phyloP scores from a whole-genome alignment of 2,888 invertebrate genomes.

The Morinoia aosen region DNA sequence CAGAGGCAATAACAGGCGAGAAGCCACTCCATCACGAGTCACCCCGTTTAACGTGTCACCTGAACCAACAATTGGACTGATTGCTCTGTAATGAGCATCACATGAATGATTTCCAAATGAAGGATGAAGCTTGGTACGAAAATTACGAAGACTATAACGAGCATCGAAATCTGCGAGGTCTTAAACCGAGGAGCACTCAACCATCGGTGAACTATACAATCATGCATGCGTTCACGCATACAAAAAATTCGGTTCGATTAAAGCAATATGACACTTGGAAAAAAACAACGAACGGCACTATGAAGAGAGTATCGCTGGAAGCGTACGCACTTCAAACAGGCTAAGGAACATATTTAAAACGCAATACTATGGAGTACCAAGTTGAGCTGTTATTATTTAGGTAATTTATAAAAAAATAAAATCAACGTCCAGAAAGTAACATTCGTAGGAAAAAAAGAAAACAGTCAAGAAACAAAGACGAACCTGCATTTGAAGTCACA shows the following conservation, averaged over 20 bases:
- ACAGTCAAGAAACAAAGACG: background rate
- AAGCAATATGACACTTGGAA: background rate
- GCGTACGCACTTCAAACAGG: background rate
- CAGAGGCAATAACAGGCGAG: constrained; percentile 9
- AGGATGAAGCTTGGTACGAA: background rate
- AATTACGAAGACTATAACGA: constrained; percentile 8
- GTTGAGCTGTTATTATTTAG: background rate
- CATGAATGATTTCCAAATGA: constrained; percentile 34
- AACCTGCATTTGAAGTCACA: background rate
- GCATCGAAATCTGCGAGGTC: background rate
- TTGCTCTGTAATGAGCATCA: constrained; percentile 40
- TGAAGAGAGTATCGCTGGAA: background rate
- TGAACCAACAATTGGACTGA: constrained; percentile 45
- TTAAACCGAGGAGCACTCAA: background rate
- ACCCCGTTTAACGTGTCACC: constrained; percentile 15
- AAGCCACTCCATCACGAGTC: background rate
- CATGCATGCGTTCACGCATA: background rate
- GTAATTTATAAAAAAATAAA: background rate
- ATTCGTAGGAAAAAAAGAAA: background rate
- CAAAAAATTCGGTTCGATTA: background rate
- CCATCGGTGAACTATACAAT: background rate
- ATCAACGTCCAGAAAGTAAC: background rate
- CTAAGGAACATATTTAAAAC: background rate
- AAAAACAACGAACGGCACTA: background rate
- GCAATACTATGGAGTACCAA: background rate